Conservation (phyloP, 2,888 invertebrate genomes). For the Xanthia icteritia region DNA sequence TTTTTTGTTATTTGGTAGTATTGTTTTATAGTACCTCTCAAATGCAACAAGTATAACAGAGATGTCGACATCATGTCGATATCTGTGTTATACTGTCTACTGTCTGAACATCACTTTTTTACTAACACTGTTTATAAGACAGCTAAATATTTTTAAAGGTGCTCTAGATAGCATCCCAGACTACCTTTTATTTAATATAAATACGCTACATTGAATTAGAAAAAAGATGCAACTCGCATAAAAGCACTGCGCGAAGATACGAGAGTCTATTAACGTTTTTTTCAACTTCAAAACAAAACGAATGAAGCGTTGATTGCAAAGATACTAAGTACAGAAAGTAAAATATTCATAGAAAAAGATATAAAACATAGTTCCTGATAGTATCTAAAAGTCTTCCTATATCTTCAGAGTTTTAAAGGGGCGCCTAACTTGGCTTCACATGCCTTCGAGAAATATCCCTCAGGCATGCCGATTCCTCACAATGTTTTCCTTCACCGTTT, state of each 20-base stretch:
- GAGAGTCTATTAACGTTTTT: background rate
- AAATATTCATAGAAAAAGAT: background rate
- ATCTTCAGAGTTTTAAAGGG: too few relatives aligned
- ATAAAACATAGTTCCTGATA: background rate
- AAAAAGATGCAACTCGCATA: background rate
- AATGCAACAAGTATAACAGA: background rate
- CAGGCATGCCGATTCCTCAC: too few relatives aligned
- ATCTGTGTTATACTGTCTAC: too few relatives aligned
- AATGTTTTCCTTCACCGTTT: too few relatives aligned
- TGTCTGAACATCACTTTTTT: background rate
- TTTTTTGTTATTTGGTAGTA: background rate
- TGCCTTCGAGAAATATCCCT: too few relatives aligned
- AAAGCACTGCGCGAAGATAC: background rate
- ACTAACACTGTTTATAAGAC: background rate
- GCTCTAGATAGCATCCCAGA: background rate
- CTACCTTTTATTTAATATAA: background rate
- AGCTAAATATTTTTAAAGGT: background rate
- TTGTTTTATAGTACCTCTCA: background rate
- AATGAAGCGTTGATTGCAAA: background rate
- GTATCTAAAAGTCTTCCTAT: background rate
- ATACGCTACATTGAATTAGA: slow-evolving; percentile 1
- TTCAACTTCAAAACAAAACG: background rate
- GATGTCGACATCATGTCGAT: background rate
- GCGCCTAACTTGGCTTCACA: too few relatives aligned
- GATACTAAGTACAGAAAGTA: background rate